Percentiles rank a stretch among this genome's conserved stretches.
These are phyloP conservation scores for Cheirogaleus major DNA, from an alignment of 2,797 vertebrate species.

Conservation along the genomic window DNA sequence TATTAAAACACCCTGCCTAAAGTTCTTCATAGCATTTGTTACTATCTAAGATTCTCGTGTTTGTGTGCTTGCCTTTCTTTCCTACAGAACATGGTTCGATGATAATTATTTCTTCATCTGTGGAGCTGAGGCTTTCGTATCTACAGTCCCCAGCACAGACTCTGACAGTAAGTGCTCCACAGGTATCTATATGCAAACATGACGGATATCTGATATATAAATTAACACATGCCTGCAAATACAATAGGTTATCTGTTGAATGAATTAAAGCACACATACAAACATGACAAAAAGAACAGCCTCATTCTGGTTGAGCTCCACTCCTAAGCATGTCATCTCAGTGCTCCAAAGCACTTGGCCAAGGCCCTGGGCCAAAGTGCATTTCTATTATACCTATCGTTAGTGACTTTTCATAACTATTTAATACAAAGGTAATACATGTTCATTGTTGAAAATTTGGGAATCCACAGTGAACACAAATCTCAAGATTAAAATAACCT, in stretches of 20 bases:
- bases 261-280: background rate
- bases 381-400: background rate
- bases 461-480: slow-evolving; percentile 4
- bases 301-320: background rate
- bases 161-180: background rate
- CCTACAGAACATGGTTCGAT: background rate
- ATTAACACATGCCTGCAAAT: background rate
- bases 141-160: background rate
- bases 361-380: background rate
- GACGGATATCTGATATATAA: background rate
- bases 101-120: background rate
- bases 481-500: slow-evolving; percentile 9
- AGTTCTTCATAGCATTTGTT: background rate
- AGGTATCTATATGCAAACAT: background rate
- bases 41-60: background rate
- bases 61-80: background rate
- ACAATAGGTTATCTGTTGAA: background rate
- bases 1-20: background rate
- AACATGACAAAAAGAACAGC: background rate
- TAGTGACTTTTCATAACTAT: background rate
- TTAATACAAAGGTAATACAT: background rate
- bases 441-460: background rate
- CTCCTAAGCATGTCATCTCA: background rate
- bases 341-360: background rate
- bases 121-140: background rate